Conservation (phyloP, 2,113 vertebrate genomes). For the Mellivora capensis region DNA sequence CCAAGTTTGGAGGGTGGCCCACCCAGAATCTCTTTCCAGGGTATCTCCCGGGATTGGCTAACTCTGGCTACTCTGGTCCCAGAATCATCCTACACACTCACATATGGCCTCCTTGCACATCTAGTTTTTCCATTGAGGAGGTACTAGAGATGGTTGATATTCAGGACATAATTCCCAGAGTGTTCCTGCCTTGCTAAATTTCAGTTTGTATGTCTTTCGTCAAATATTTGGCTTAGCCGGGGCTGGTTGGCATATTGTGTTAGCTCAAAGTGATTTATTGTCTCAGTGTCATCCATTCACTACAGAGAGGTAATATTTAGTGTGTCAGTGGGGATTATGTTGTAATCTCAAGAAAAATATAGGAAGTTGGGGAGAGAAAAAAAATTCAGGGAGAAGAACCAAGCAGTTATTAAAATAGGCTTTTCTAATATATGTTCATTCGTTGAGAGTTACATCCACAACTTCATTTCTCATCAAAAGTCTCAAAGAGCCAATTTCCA, state of each 20-base stretch:
- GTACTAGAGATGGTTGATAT: conserved; percentile 55
- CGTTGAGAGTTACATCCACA: conserved; percentile 44
- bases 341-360: conserved; percentile 80
- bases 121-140: neutral
- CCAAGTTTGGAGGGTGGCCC: neutral
- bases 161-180: conserved; percentile 71
- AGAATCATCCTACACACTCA: neutral
- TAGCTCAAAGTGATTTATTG: conserved; percentile 80
- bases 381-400: conserved; percentile 40
- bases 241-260: conserved; percentile 78
- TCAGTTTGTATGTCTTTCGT: conserved; percentile 76
- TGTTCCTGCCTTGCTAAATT: conserved; percentile 79
- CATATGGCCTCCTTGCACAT: neutral
- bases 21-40: neutral
- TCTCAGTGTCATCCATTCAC: conserved; percentile 75
- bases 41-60: neutral
- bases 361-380: conserved; percentile 45
- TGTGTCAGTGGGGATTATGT: conserved; percentile 78
- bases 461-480: conserved; percentile 70
- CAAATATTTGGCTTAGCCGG: conserved; percentile 81
- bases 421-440: conserved; percentile 56
- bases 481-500: conserved; percentile 69
- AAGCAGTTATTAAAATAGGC: conserved; percentile 60
- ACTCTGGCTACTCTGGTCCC: neutral
- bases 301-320: conserved; percentile 78